Percentiles rank a stretch among this genome's conserved stretches.
Evolutionary conservation across 2,888 invertebrate genomes (phyloP).

Genomic region (Desoria tigrina): DNA sequence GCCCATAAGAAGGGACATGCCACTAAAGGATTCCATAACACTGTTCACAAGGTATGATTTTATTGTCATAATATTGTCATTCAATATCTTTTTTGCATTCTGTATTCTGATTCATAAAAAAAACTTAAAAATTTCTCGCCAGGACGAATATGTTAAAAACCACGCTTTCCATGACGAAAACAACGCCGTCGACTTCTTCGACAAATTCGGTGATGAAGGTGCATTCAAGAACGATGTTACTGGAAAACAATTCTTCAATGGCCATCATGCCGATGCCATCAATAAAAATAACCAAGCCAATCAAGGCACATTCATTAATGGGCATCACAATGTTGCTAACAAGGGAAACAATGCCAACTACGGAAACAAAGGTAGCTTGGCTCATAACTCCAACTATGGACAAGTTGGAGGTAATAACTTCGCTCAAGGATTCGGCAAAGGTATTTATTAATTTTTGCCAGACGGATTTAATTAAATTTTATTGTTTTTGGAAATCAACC

Average conservation of each 20-base stretch:
- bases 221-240: slow-evolving; percentile 49
- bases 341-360: slow-evolving; percentile 42
- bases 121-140: not conserved
- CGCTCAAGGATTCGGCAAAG: slow-evolving; percentile 46
- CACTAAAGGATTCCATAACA: slow-evolving; percentile 51
- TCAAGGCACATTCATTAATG: slow-evolving; percentile 42
- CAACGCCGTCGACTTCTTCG: slow-evolving; percentile 47
- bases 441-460: slow-evolving; percentile 14
- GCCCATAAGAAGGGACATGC: slow-evolving; percentile 51
- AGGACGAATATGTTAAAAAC: slow-evolving; percentile 49
- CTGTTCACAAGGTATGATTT: slow-evolving; percentile 50
- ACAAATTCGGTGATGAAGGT: slow-evolving; percentile 52
- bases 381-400: slow-evolving; percentile 42
- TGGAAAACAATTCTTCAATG: slow-evolving; percentile 51
- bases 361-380: slow-evolving; percentile 47
- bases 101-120: too few species aligned
- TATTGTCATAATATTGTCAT: too few species aligned
- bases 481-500: not conserved
- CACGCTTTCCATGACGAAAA: slow-evolving; percentile 52
- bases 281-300: slow-evolving; percentile 48
- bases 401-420: slow-evolving; percentile 41
- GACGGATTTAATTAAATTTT: not conserved
- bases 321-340: slow-evolving; percentile 47
- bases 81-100: not conserved
- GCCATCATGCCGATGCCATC: slow-evolving; percentile 45